A percentile compares a stretch with the other conserved stretches of the same genome.
Evolutionary conservation across 2,888 invertebrate species (phyloP).

Genomic region (Parochlus steinenii): DNA sequence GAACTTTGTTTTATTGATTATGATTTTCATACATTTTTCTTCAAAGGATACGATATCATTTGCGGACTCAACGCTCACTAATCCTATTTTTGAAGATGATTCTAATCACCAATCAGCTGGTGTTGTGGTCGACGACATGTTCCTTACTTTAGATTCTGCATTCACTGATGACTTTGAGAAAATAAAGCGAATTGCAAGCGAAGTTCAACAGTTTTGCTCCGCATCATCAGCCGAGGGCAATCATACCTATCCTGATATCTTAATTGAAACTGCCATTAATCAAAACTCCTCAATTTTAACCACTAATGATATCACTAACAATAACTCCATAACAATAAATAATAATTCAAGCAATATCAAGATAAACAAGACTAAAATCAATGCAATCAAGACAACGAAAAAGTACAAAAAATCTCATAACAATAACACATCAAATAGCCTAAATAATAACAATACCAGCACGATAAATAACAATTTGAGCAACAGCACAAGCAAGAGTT

Average conservation of each 20-base stretch:
- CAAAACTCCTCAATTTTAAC: conserved; percentile 24
- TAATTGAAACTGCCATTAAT: conserved; percentile 26
- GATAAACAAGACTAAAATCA: conserved; percentile 4
- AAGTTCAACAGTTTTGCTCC: conserved; percentile 56
- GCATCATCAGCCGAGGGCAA: conserved; percentile 19
- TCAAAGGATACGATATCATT: conserved; percentile 25
- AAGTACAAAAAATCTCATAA: conserved; percentile 50
- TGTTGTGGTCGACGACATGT: conserved; percentile 31
- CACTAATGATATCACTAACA: conserved; percentile 25
- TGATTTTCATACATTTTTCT: no score
- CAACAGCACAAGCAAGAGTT: conserved; percentile 23
- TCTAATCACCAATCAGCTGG: conserved; percentile 18
- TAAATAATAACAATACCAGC: conserved; percentile 13
- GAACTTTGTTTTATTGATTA: not conserved
- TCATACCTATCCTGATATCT: conserved; percentile 20
- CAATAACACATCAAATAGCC: conserved; percentile 31
- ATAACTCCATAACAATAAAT: conserved; percentile 27
- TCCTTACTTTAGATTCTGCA: conserved; percentile 30
- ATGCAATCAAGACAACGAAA: conserved; percentile 38
- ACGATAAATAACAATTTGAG: conserved; percentile 17
- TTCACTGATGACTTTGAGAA: conserved; percentile 69
- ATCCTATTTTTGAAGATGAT: conserved; percentile 27
- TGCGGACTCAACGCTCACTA: conserved; percentile 26
- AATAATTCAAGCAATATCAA: no score
- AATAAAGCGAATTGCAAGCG: conserved; percentile 65